These are phyloP conservation scores for Pagrus major DNA, from an alignment of 2,113 vertebrate genomes.

Conservation along the genomic window DNA sequence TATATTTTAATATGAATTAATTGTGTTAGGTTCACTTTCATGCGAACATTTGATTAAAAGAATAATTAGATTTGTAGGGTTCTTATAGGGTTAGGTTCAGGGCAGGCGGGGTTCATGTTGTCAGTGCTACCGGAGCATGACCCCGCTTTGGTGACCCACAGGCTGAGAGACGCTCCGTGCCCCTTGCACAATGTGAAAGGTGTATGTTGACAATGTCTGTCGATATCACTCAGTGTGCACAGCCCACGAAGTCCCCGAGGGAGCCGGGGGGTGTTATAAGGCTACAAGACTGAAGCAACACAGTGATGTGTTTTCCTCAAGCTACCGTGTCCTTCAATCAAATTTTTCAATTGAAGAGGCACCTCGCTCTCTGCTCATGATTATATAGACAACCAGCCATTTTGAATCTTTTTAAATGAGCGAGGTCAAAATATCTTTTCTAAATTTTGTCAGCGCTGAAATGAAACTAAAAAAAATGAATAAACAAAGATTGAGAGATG, in stretches of 20 bases:
- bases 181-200: conserved; percentile 47
- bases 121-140: neutral
- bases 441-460: no score
- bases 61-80: no score
- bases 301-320: neutral
- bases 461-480: no score
- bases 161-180: conserved; percentile 14
- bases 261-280: neutral
- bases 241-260: conserved; percentile 9
- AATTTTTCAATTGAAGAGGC: conserved; percentile 2
- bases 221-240: conserved; percentile 41
- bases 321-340: conserved; percentile 8
- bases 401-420: neutral
- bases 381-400: neutral
- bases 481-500: no score
- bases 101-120: neutral
- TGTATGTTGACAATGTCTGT: conserved; percentile 43
- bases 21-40: no score
- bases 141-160: conserved; percentile 3
- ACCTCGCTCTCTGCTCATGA: neutral
- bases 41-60: no score
- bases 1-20: no score
- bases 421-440: conserved; percentile 14
- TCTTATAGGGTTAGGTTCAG: no score
- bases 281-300: conserved; percentile 16